phyloP scores from a whole-genome alignment of 2,797 vertebrate genomes.

The Myripristis jacobus region DNA sequence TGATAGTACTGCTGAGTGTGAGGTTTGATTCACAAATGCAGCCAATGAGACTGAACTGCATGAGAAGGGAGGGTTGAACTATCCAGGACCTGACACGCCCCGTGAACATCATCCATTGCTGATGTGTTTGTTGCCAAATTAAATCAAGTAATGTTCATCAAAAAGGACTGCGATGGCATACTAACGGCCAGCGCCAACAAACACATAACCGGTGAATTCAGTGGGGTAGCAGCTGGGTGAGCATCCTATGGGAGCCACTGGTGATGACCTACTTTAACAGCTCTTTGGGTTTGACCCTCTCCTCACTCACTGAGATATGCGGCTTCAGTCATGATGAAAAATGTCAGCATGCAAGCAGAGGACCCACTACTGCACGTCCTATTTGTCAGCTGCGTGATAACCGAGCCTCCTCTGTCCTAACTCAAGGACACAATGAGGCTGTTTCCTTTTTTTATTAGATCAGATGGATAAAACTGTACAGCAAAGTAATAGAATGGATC shows the following conservation, averaged over 20 bases:
- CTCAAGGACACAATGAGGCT: background rate
- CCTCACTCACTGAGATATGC: slow-evolving; percentile 42
- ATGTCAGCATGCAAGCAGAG: slow-evolving; percentile 70
- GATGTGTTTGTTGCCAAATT: slow-evolving; percentile 27
- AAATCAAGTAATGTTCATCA: slow-evolving; percentile 21
- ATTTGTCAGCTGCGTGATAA: slow-evolving; percentile 35
- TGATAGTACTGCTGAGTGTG: too few species aligned
- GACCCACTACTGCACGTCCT: slow-evolving; percentile 35
- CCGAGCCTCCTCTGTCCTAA: slow-evolving; percentile 16
- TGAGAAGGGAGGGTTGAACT: background rate
- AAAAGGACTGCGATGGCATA: slow-evolving; percentile 35
- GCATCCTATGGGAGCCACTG: slow-evolving; percentile 58
- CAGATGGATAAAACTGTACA: background rate
- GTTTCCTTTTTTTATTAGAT: background rate
- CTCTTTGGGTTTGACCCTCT: slow-evolving; percentile 55
- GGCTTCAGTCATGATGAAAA: slow-evolving; percentile 63
- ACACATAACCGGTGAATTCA: slow-evolving; percentile 53
- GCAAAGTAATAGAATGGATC: slow-evolving; percentile 6
- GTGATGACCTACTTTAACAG: slow-evolving; percentile 76
- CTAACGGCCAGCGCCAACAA: slow-evolving; percentile 51
- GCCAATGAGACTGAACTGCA: slow-evolving; percentile 1
- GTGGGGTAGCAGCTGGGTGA: slow-evolving; percentile 60
- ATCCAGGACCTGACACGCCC: background rate
- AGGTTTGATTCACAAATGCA: slow-evolving; percentile 15
- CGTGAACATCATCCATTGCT: background rate